These are phyloP conservation scores for Harlomillsia oculata DNA, from an alignment of 1,140 invertebrate species.

Conservation along the genomic window DNA sequence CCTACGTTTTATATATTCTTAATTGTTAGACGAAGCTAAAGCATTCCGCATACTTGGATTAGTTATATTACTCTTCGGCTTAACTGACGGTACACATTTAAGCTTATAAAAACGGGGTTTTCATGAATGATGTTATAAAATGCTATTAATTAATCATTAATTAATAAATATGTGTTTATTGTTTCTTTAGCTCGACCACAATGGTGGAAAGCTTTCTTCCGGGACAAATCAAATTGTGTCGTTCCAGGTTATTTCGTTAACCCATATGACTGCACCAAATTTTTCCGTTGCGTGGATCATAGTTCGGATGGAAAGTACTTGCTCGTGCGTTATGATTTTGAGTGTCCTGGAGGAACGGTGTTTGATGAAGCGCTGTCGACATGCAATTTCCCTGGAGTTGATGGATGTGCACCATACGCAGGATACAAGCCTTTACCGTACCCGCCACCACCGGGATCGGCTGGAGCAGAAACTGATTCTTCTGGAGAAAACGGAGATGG, in stretches of 20 bases:
- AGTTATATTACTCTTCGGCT: too few species aligned
- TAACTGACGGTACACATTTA: too few species aligned
- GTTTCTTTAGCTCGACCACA: too few species aligned
- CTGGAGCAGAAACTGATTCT: too few species aligned
- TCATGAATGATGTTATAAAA: too few species aligned
- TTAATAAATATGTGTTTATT: neutral
- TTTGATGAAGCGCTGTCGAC: conserved; percentile 11
- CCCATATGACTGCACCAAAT: conserved; percentile 20
- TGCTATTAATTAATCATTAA: neutral
- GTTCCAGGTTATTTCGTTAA: conserved; percentile 15
- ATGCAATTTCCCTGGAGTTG: conserved; percentile 13
- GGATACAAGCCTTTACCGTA: neutral
- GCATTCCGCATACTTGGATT: too few species aligned
- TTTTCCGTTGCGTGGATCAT: conserved; percentile 21
- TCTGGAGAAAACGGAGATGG: neutral
- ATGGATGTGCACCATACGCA: conserved; percentile 8
- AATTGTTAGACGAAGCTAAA: too few species aligned
- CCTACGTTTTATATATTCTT: too few species aligned
- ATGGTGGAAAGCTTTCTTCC: conserved; percentile 8
- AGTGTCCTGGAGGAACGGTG: conserved; percentile 12
- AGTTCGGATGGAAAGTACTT: conserved; percentile 8
- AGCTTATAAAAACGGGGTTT: too few species aligned
- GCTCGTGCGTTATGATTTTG: conserved; percentile 21
- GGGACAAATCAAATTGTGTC: conserved; percentile 7
- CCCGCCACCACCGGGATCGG: neutral